Base-by-base conservation (phyloP, 1,140 invertebrate genomes). In the Calycopis cecrops region DNA sequence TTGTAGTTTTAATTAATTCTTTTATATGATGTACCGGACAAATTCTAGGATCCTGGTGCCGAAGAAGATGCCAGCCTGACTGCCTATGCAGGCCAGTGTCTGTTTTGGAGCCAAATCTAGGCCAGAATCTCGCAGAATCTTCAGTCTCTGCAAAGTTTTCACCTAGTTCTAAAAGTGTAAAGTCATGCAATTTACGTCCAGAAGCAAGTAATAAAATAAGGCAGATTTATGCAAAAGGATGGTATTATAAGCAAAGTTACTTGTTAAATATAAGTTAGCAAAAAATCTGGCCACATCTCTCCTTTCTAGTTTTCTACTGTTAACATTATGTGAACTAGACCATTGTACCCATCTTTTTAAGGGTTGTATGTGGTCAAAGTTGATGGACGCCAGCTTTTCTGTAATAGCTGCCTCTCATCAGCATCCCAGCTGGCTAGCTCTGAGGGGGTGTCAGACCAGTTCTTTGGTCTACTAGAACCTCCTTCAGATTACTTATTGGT, bases 81-180 rank as follows among this genome's bases (percentile, higher is more conserved):
- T 60, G 52, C 47, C 58, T 55, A 28, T 59, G 21, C 12, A 48
- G 34, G 4, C 21, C 7, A 7, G 47, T 21, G 38, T 60, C 52
- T 34, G 58, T 55, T 48, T 60, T 60, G 10, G 58, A 59, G 9
- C 47, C 51, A 54, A 59, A 59, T 14, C 44, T 55, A 3, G 58
- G 58, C 48, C 52, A 55, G 1, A 60, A 40, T 11, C 12, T 42
- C 3, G 51, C 16, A 1, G 40, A 17, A 1, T 49, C 18, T 37
- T 6, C 44, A n/a, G 35, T 7, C 9, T 47, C n/a, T 16, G 18
- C 2, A 18, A 17, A 17, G 16, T 55, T 16, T 21, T 12, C 3
- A n/a, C 34, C 16, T 44, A 37, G 28, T 4, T 55, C 12, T 6
- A 35, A 14, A 11, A 55, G n/a, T 4, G 44, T 55, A 11, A 55